Conservation (phyloP, 1,140 invertebrate species). For the Amphibalanus amphitrite region DNA sequence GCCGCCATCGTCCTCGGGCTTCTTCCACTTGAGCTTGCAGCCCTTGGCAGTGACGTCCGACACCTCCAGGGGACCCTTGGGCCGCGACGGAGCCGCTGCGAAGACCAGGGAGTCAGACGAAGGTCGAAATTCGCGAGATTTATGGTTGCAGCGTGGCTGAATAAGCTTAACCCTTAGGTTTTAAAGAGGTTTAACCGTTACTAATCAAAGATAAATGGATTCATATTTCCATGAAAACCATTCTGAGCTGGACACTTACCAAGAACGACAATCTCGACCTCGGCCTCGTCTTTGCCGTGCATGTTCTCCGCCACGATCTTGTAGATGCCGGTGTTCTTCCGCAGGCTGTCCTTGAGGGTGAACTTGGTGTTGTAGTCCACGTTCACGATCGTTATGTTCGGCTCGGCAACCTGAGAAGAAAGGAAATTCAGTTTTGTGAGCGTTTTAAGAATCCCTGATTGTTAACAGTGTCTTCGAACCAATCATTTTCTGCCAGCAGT, state of each 20-base stretch:
- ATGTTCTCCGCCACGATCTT: slow-evolving; percentile 80
- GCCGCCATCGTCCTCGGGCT: slow-evolving; percentile 96
- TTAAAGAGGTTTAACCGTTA: too few relatives aligned
- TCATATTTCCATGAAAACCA: too few relatives aligned
- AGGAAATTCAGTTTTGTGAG: too few relatives aligned
- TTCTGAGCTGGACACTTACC: slow-evolving; percentile 46
- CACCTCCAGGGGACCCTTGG: slow-evolving; percentile 80
- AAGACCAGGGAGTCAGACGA: slow-evolving; percentile 10
- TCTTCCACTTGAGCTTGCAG: slow-evolving; percentile 88
- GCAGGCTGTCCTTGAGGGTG: slow-evolving; percentile 58
- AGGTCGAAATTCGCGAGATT: slow-evolving; percentile 13
- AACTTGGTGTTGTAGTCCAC: slow-evolving; percentile 87
- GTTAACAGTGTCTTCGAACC: too few relatives aligned
- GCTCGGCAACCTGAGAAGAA: neutral
- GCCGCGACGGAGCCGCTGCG: slow-evolving; percentile 55
- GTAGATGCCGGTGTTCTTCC: slow-evolving; percentile 74
- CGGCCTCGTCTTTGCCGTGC: slow-evolving; percentile 81
- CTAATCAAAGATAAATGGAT: too few relatives aligned
- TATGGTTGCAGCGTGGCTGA: too few relatives aligned
- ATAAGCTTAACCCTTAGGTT: too few relatives aligned
- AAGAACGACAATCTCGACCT: slow-evolving; percentile 79
- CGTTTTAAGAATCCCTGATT: too few relatives aligned
- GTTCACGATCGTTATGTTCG: slow-evolving; percentile 66
- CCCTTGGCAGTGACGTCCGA: slow-evolving; percentile 78
- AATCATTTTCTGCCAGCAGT: too few relatives aligned